Conservation (phyloP, 1,140 invertebrate genomes). For the Ceratina japonica region DNA sequence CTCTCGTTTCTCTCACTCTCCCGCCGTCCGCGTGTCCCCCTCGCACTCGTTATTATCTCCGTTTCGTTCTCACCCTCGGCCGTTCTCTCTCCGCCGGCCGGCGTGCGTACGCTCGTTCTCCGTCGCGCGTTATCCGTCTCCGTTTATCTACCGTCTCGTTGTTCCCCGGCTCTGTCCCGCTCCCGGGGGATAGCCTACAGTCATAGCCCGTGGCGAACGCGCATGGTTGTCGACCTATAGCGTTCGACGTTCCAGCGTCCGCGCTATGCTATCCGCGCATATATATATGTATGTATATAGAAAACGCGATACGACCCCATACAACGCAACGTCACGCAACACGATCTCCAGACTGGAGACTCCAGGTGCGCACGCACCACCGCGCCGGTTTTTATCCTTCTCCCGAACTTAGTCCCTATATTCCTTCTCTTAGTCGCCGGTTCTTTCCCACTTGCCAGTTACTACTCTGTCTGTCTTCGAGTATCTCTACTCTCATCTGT, state of each 20-base stretch:
- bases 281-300: conserved; percentile 25
- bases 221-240: conserved; percentile 63
- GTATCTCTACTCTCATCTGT: conserved; percentile 9
- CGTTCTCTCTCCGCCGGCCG: conserved; percentile 12
- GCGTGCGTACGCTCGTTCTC: conserved; percentile 16
- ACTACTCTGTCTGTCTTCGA: conserved; percentile 2
- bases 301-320: conserved; percentile 55
- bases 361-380: conserved; percentile 35
- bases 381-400: conserved; percentile 27
- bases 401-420: not conserved
- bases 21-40: conserved; percentile 27
- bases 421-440: conserved; percentile 2
- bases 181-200: conserved; percentile 56
- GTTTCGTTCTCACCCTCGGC: conserved; percentile 48
- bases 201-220: conserved; percentile 60
- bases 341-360: conserved; percentile 27
- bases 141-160: not conserved
- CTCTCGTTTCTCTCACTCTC: conserved; percentile 50
- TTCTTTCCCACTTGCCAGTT: conserved; percentile 27
- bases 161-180: conserved; percentile 34
- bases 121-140: conserved; percentile 14
- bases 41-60: conserved; percentile 19
- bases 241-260: conserved; percentile 59
- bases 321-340: conserved; percentile 33
- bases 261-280: conserved; percentile 35